These are phyloP conservation scores for Yponomeuta sedellus DNA, from an alignment of 2,888 invertebrate genomes.

Conservation along the genomic window DNA sequence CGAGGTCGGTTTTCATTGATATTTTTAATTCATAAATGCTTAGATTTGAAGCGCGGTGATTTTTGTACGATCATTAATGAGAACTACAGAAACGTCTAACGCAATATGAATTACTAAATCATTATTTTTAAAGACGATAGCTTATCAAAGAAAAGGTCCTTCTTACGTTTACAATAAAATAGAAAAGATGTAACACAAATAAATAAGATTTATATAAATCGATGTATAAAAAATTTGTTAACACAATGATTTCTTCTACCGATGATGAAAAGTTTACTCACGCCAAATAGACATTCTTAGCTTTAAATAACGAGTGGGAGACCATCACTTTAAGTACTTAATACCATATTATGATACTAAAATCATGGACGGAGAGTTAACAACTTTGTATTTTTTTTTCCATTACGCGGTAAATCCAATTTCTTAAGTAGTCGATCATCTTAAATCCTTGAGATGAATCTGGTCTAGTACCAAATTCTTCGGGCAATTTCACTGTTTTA, in stretches of 20 bases:
- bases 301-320: constrained; percentile 32
- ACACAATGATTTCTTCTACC: constrained; percentile 1
- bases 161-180: neutral
- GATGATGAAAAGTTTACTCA: constrained; percentile 15
- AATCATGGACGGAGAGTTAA: constrained; percentile 69
- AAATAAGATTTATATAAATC: neutral
- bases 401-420: neutral
- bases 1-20: neutral
- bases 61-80: constrained; percentile 9
- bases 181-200: neutral
- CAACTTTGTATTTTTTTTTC: constrained; percentile 30
- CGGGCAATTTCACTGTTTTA: too few species aligned
- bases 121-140: neutral
- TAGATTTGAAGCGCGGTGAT: constrained; percentile 6
- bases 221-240: constrained; percentile 8
- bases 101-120: neutral
- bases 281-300: constrained; percentile 31
- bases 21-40: constrained; percentile 7
- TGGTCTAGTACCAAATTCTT: too few species aligned
- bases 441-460: too few species aligned
- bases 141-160: neutral
- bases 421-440: too few species aligned
- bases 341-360: constrained; percentile 35
- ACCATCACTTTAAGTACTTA: constrained; percentile 70
- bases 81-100: constrained; percentile 8